Percentiles rank a stretch among this genome's conserved stretches.
Conservation (phyloP, 2,113 vertebrate genomes). For the Genyomyrus donnyi region DNA sequence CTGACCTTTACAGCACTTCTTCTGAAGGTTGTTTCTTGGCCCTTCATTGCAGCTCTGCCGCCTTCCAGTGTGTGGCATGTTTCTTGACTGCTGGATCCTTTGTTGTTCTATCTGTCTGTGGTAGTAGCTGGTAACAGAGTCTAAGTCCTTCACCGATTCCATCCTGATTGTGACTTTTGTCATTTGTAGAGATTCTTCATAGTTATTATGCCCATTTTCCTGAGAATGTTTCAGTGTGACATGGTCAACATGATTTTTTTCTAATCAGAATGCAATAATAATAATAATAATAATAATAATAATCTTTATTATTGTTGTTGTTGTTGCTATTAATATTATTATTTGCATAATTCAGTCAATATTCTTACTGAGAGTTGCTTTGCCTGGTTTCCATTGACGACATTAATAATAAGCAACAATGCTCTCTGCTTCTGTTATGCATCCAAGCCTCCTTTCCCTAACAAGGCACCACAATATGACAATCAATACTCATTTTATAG, state of each 20-base stretch:
- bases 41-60: neutral
- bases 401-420: neutral
- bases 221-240: neutral
- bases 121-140: neutral
- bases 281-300: too few species aligned
- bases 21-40: neutral
- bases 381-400: neutral
- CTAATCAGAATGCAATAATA: neutral
- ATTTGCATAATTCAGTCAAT: neutral
- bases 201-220: neutral
- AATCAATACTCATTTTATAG: neutral
- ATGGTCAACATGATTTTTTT: neutral
- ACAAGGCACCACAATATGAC: neutral
- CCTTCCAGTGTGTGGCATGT: neutral
- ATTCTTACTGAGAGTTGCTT: neutral
- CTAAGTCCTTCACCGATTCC: neutral
- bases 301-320: neutral
- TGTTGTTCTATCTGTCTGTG: neutral
- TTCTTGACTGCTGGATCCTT: neutral
- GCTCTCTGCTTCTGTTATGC: neutral
- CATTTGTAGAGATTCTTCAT: neutral
- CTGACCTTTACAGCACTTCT: neutral
- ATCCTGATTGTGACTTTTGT: neutral
- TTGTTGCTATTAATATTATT: neutral
- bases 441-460: neutral